phyloP scores from a whole-genome alignment of 2,888 invertebrate genomes.

The Thera obeliscata region DNA sequence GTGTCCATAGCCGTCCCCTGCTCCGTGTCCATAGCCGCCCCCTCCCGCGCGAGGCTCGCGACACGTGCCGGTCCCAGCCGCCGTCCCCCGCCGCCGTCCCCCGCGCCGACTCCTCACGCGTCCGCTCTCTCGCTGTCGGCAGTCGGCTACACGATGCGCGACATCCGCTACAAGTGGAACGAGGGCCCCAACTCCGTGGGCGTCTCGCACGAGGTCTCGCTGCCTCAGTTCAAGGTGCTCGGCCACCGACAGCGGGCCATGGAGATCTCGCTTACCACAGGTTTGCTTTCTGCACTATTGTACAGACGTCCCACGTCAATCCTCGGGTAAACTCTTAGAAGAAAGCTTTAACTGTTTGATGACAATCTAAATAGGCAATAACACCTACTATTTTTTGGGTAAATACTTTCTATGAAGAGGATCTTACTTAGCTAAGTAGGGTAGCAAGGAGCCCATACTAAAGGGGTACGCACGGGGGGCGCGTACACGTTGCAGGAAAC shows the following conservation, averaged over 20 bases:
- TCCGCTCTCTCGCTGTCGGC: conserved; percentile 56
- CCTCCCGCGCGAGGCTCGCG: conserved; percentile 42
- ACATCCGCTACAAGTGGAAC: conserved; percentile 98
- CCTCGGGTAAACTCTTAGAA: neutral
- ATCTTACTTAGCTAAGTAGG: no score
- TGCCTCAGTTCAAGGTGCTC: conserved; percentile 97
- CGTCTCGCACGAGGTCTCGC: conserved; percentile 95
- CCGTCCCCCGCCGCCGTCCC: conserved; percentile 26
- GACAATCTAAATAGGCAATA: neutral
- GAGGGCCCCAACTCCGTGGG: conserved; percentile 96
- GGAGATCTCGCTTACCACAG: conserved; percentile 97
- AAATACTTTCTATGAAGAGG: neutral
- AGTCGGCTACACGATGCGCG: conserved; percentile 98
- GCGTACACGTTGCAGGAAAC: conserved; percentile 86
- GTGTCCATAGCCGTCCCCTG: conserved; percentile 8
- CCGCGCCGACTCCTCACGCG: conserved; percentile 19
- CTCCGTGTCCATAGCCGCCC: conserved; percentile 13
- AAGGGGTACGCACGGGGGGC: neutral
- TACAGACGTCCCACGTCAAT: neutral
- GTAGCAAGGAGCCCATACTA: neutral
- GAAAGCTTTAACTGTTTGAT: no score
- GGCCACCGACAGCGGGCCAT: conserved; percentile 96
- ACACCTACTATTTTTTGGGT: neutral
- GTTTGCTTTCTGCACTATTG: conserved; percentile 67
- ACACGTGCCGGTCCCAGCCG: conserved; percentile 33